Conservation (phyloP, 2,888 invertebrate species). For the Chloromyia formosa region DNA sequence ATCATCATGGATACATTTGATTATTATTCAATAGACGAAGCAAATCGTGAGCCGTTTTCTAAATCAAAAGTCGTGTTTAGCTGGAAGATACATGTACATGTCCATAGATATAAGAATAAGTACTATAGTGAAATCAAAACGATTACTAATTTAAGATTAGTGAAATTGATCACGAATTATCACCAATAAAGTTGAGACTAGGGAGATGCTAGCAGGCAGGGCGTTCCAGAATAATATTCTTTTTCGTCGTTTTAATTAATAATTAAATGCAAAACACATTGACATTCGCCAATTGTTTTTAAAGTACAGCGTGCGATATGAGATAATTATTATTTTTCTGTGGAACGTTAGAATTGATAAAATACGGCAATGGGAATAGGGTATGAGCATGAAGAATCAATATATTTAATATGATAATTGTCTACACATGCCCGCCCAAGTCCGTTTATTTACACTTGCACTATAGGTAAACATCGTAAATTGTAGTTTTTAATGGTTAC, state of each 20-base stretch:
- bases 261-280: background rate
- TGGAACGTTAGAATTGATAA: background rate
- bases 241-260: background rate
- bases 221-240: too few species aligned
- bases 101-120: too few species aligned
- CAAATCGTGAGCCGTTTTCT: background rate
- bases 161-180: conserved; percentile 4
- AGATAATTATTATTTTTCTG: background rate
- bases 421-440: background rate
- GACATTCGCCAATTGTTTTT: background rate
- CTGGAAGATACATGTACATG: background rate
- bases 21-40: background rate
- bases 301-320: background rate
- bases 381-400: background rate
- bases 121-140: too few species aligned
- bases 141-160: background rate
- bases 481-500: background rate
- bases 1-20: background rate
- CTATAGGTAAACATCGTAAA: background rate
- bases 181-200: background rate
- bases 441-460: background rate
- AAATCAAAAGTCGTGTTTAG: background rate
- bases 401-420: background rate
- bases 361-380: background rate
- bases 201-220: too few species aligned